Conservation (phyloP, 2,797 vertebrate species). For the Erithacus rubecula region DNA sequence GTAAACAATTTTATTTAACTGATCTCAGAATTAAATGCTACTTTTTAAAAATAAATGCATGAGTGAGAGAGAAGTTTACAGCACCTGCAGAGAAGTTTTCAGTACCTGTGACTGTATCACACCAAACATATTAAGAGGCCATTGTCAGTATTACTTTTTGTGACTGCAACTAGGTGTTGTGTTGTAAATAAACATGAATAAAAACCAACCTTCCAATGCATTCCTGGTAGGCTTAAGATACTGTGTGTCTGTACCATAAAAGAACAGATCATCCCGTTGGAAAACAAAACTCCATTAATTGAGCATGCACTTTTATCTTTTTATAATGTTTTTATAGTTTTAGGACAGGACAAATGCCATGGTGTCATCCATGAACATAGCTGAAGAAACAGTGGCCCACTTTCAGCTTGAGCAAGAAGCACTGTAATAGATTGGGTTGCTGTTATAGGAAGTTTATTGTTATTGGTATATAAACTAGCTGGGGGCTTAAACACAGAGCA, state of each 20-base stretch:
- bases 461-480: constrained; percentile 76
- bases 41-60: background rate
- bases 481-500: constrained; percentile 74
- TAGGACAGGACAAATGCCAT: background rate
- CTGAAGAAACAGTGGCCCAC: constrained; percentile 29
- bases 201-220: background rate
- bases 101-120: background rate
- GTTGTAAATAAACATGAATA: constrained; percentile 7
- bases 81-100: background rate
- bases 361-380: background rate
- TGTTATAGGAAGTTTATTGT: constrained; percentile 77
- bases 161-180: background rate
- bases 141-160: background rate
- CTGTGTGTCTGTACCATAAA: background rate
- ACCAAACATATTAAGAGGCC: background rate
- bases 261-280: background rate
- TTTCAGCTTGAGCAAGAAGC: constrained; percentile 48
- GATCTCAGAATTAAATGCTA: background rate
- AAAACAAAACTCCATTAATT: background rate
- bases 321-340: constrained; percentile 5
- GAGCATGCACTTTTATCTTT: background rate
- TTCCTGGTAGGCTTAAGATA: background rate
- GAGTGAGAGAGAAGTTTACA: background rate
- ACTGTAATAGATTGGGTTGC: constrained; percentile 50
- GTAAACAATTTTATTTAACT: constrained; percentile 1